Conservation (phyloP, 2,797 vertebrate species). For the Catostomus latipinnis region DNA sequence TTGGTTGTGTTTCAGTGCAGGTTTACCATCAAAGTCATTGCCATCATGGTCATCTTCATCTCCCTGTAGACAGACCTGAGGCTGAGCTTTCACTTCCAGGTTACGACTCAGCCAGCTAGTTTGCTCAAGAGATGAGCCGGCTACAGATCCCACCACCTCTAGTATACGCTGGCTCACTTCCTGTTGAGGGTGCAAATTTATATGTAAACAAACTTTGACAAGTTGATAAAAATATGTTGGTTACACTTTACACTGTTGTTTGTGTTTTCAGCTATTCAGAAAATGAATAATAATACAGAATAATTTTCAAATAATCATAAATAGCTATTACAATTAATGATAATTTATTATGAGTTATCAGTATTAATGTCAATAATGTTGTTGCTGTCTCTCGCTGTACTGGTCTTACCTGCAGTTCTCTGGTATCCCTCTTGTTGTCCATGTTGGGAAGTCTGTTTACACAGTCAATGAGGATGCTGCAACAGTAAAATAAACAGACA, state of each 20-base stretch:
- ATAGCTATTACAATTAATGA: no score
- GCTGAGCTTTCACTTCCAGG: slow-evolving; percentile 95
- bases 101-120: slow-evolving; percentile 98
- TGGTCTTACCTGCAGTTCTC: slow-evolving; percentile 89
- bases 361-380: no score
- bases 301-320: no score
- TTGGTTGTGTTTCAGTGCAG: not conserved
- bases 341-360: no score
- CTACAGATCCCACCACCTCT: slow-evolving; percentile 90
- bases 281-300: not conserved
- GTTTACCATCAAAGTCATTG: slow-evolving; percentile 79
- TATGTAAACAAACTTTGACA: not conserved
- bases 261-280: not conserved
- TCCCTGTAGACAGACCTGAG: slow-evolving; percentile 87
- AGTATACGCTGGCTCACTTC: slow-evolving; percentile 95
- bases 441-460: slow-evolving; percentile 89
- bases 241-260: not conserved
- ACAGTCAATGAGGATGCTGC: slow-evolving; percentile 93
- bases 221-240: not conserved
- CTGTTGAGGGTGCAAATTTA: slow-evolving; percentile 67
- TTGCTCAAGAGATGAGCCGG: slow-evolving; percentile 95
- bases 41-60: slow-evolving; percentile 83
- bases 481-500: slow-evolving; percentile 22
- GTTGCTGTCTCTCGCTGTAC: not conserved
- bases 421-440: slow-evolving; percentile 94